Evolutionary conservation across 2,888 invertebrate genomes (phyloP).

Genomic region (Chrysotoxum bicinctum): DNA sequence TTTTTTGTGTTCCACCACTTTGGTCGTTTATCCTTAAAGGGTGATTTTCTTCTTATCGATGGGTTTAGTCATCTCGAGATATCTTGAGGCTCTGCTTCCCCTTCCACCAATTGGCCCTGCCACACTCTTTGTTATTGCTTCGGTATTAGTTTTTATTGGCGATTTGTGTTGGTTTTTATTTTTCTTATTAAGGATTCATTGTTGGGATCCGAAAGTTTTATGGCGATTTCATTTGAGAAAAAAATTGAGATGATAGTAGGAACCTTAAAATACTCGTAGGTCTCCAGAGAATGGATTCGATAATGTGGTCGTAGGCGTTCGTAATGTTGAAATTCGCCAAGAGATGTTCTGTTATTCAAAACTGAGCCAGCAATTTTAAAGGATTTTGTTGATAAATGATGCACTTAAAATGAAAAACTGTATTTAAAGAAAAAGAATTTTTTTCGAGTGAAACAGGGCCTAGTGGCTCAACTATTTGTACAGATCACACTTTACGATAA

Average conservation of each 20-base stretch:
- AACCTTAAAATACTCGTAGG: background rate
- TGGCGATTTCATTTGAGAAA: conserved; percentile 46
- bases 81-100: conserved; percentile 31
- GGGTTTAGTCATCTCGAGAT: conserved; percentile 48
- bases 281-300: conserved; percentile 1
- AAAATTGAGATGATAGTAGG: conserved; percentile 25
- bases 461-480: no score
- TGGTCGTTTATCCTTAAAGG: conserved; percentile 56
- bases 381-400: no score
- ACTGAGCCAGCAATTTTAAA: background rate
- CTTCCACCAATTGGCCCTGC: background rate
- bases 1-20: conserved; percentile 26
- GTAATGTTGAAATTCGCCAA: background rate
- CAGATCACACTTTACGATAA: no score
- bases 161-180: conserved; percentile 51
- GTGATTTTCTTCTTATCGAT: conserved; percentile 67
- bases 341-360: background rate
- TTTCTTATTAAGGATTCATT: conserved; percentile 33
- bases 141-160: conserved; percentile 65
- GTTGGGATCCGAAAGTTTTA: conserved; percentile 44
- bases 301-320: background rate
- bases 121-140: conserved; percentile 18
- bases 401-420: no score
- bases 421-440: no score
- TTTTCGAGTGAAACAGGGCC: no score